Conservation (phyloP, 2,797 vertebrate genomes). For the Psittacula echo region DNA sequence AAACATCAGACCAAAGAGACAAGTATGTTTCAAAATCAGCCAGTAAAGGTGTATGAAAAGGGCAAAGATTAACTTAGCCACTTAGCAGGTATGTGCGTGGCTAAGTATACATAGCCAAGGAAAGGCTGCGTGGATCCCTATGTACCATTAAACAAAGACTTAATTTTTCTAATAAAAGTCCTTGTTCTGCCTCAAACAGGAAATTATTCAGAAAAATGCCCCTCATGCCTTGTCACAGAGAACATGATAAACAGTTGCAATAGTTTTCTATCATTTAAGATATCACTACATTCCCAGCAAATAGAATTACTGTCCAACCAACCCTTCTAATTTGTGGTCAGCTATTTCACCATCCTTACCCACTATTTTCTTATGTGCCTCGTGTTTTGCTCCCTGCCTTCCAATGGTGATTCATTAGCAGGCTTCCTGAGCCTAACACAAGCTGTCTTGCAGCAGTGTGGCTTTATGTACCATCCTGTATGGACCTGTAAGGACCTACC, state of each 20-base stretch:
- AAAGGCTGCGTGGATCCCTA: not conserved
- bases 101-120: not conserved
- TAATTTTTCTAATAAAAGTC: not conserved
- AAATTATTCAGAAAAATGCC: not conserved
- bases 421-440: not conserved
- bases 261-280: not conserved
- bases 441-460: not conserved
- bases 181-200: not conserved
- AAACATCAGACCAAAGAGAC: not conserved
- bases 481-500: conserved; percentile 51
- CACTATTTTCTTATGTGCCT: not conserved
- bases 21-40: not conserved
- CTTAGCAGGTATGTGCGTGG: not conserved
- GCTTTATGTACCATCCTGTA: not conserved
- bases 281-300: not conserved
- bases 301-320: not conserved
- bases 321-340: not conserved
- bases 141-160: not conserved
- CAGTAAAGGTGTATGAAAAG: not conserved
- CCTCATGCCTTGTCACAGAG: not conserved
- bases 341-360: not conserved
- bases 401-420: not conserved
- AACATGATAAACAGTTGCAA: not conserved
- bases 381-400: not conserved
- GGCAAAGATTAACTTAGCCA: not conserved